phyloP scores from a whole-genome alignment of 2,888 invertebrate genomes.

The Protonemura montana region DNA sequence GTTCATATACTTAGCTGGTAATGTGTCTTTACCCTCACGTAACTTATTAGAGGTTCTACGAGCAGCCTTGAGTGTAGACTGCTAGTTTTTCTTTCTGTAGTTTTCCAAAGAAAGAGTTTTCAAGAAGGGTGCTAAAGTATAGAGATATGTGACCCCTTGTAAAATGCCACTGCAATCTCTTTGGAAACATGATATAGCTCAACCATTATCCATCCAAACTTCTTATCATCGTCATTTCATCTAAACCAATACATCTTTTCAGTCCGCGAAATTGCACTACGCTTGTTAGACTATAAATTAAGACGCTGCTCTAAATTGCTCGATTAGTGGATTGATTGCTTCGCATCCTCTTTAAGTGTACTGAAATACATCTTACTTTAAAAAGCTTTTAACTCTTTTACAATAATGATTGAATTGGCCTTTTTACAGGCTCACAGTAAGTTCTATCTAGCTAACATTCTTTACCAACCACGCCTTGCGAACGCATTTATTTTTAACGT shows the following conservation, averaged over 20 bases:
- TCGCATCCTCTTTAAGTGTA: conserved; percentile 12
- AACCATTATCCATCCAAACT: background rate
- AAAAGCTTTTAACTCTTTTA: conserved; percentile 22
- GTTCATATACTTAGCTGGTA: background rate
- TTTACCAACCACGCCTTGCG: background rate
- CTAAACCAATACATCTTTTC: background rate
- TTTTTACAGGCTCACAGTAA: background rate
- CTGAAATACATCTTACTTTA: conserved; percentile 15
- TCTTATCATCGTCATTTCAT: background rate
- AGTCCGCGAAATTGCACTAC: background rate
- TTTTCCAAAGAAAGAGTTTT: background rate
- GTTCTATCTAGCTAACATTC: background rate
- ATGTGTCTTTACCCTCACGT: background rate
- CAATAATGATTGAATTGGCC: conserved; percentile 16
- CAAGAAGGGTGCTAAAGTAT: background rate
- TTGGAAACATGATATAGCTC: background rate
- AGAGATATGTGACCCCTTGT: conserved; percentile 5
- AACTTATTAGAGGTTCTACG: background rate
- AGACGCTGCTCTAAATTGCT: background rate
- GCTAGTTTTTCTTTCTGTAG: background rate
- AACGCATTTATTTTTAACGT: background rate
- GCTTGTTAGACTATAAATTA: background rate
- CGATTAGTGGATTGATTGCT: background rate
- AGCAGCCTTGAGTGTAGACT: background rate
- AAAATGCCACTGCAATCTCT: background rate